Conservation (phyloP, 2,888 invertebrate genomes). For the Autographa gamma region DNA sequence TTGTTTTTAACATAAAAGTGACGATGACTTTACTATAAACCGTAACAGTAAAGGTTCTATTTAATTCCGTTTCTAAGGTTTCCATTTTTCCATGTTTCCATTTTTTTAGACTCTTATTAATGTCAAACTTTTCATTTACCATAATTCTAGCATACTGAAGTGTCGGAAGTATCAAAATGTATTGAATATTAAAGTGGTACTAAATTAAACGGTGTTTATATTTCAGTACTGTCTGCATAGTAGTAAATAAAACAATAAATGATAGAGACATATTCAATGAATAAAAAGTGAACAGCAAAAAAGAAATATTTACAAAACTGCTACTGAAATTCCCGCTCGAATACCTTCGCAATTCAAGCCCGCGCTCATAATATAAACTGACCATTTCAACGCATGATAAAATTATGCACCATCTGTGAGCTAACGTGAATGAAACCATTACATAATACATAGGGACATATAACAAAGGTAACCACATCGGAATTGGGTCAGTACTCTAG, state of each 20-base stretch:
- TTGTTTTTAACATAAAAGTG: no score
- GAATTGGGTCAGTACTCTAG: slow-evolving; percentile 43
- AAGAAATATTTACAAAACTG: background rate
- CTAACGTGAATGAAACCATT: slow-evolving; percentile 16
- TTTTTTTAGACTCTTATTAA: no score
- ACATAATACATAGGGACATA: slow-evolving; percentile 14
- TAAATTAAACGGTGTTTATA: no score
- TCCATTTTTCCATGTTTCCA: no score
- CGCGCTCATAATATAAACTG: background rate
- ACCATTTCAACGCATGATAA: slow-evolving; percentile 22
- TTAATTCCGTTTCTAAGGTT: no score
- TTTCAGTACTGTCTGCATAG: no score
- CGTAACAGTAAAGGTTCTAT: no score
- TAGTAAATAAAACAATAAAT: background rate
- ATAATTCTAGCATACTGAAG: background rate
- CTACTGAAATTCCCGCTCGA: background rate
- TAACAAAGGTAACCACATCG: slow-evolving; percentile 42
- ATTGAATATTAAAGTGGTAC: background rate
- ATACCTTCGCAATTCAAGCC: background rate
- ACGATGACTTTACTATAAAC: no score
- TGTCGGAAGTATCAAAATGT: background rate
- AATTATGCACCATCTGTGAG: slow-evolving; percentile 38
- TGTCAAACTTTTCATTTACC: no score
- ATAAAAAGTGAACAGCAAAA: background rate
- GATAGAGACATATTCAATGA: background rate